Base-by-base conservation (phyloP, 2,113 vertebrate genomes). In the Amphiprion percula region DNA sequence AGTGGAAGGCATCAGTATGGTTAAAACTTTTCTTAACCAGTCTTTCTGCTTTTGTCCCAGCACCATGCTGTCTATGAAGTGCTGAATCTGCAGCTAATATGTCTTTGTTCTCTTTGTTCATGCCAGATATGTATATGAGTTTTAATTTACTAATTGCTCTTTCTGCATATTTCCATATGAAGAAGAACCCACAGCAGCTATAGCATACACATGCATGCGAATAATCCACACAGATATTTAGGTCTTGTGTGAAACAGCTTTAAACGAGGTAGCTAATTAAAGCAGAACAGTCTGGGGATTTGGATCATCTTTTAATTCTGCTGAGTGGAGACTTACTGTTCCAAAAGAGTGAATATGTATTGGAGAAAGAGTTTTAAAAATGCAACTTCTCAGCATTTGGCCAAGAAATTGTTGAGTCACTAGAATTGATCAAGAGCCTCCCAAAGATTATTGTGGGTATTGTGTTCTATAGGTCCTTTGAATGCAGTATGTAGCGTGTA, bases 361-460 rank as follows among this genome's bases (percentile, higher is more conserved):
- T 5, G 0, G 62, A 55, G 53, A 55, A 68, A 37, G 26, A 55
- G 15, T 69, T 53, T 23, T 47, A 19, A 21, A 61, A 77, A 81
- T 3, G 10, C 15, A 55, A 61, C 12, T 2, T 64, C 52, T 76
- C 79, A 81, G 69, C 74, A 73, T 71, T 83, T 75, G 62, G 41
- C 54, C 14, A 30, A 67, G 60, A 78, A 79, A 73, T 30, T 54
- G 65, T 55, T 62, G 64, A 86, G 71, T 80, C 66, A 64, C 9
- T 24, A 2, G 4, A 56, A 74, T 68, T 50, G 75, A 86, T 83
- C 46, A 41, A n/a, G 16, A 33, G n/a, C 50, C 59, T 2, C 2
- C 50, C 41, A 10, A 26, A 71, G 53, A 62, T 76, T 2, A 39
- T 10, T 60, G 33, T 68, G 26, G 30, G 58, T 49, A 28, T 26